phyloP scores from a whole-genome alignment of 2,888 invertebrate species.

The Leucozona laternaria region DNA sequence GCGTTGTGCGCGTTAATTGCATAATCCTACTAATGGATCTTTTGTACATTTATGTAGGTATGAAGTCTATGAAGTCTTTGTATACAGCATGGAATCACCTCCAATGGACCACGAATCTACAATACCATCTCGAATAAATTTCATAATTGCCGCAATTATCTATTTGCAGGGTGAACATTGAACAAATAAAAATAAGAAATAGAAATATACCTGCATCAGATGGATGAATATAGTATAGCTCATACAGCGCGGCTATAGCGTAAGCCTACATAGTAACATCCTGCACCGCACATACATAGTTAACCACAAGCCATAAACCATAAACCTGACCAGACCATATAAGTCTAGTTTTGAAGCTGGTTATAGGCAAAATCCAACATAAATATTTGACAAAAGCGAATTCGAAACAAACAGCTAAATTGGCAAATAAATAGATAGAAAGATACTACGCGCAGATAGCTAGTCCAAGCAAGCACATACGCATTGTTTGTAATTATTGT shows the following conservation, averaged over 20 bases:
- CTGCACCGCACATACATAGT: conserved; percentile 11
- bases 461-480: neutral
- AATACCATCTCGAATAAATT: conserved; percentile 56
- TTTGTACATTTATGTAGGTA: conserved; percentile 34
- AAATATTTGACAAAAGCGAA: conserved; percentile 61
- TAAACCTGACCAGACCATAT: conserved; percentile 64
- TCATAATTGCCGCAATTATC: conserved; percentile 69
- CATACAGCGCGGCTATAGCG: neutral
- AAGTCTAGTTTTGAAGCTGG: conserved; percentile 41
- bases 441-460: conserved; percentile 2
- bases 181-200: conserved; percentile 4
- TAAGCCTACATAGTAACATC: conserved; percentile 6
- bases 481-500: conserved; percentile 11
- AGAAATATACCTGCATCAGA: neutral
- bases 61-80: conserved; percentile 7
- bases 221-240: neutral
- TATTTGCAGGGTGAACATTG: conserved; percentile 34
- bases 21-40: conserved; percentile 53
- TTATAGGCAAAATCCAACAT: conserved; percentile 58
- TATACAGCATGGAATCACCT: neutral
- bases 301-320: conserved; percentile 40
- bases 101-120: conserved; percentile 23
- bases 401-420: conserved; percentile 64
- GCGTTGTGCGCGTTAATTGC: conserved; percentile 60
- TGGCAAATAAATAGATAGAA: conserved; percentile 45